A percentile compares a stretch with the other conserved stretches of the same genome.
Evolutionary conservation across 2,113 vertebrate genomes (phyloP).

Genomic region (Hyla sarda): DNA sequence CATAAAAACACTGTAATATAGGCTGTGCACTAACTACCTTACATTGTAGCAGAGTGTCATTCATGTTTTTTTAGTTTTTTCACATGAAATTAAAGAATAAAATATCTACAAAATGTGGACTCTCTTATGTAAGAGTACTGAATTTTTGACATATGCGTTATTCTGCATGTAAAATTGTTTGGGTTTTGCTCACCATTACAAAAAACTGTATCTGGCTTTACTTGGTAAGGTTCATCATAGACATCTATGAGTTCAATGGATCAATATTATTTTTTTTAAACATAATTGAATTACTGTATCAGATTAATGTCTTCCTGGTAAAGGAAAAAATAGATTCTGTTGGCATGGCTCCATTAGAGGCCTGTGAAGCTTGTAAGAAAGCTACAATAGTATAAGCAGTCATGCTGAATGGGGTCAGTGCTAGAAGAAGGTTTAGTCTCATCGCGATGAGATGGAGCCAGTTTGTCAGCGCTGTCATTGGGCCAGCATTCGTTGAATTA

Average conservation of each 20-base stretch:
- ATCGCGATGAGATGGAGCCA: conserved; percentile 20
- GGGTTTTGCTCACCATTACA: neutral
- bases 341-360: neutral
- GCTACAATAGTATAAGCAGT: neutral
- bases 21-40: too few species aligned
- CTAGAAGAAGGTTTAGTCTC: neutral
- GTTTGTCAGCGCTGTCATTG: conserved; percentile 23
- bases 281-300: neutral
- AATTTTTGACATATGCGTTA: neutral
- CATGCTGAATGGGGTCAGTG: conserved; percentile 26
- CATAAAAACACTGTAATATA: too few species aligned
- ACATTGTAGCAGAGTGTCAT: too few species aligned
- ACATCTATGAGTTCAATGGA: too few species aligned
- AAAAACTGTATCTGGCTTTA: neutral
- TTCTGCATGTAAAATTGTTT: neutral
- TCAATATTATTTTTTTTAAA: neutral
- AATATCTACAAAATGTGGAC: too few species aligned
- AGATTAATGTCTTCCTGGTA: neutral
- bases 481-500: conserved; percentile 7
- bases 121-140: too few species aligned
- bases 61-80: too few species aligned
- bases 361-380: neutral
- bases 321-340: neutral
- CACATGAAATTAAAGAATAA: too few species aligned
- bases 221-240: neutral